phyloP scores from a whole-genome alignment of 2,797 vertebrate species.

The Enteromius trimaculatus region DNA sequence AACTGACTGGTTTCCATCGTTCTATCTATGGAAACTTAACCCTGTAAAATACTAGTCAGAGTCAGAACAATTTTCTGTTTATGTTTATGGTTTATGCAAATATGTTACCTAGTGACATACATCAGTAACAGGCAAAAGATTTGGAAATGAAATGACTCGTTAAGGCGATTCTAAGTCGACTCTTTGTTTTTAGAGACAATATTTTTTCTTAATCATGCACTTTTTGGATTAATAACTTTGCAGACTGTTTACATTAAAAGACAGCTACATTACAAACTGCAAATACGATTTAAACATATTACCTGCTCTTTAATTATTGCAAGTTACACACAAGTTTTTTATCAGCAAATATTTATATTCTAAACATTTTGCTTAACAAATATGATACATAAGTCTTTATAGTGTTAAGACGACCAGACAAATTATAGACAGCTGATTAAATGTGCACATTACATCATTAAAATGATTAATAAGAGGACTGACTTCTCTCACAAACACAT shows the following conservation, averaged over 20 bases:
- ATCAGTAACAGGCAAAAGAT: too few species aligned
- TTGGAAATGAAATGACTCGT: too few species aligned
- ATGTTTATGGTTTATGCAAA: too few species aligned
- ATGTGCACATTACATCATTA: constrained; percentile 75
- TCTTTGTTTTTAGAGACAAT: too few species aligned
- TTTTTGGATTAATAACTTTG: too few species aligned
- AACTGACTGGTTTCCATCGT: not conserved
- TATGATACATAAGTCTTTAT: not conserved
- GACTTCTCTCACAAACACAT: constrained; percentile 15
- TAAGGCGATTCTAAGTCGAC: too few species aligned
- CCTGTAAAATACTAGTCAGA: not conserved
- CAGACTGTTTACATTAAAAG: too few species aligned
- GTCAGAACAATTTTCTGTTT: not conserved
- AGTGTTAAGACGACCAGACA: constrained; percentile 52
- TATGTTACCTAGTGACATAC: too few species aligned
- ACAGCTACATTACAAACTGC: too few species aligned
- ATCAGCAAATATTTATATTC: not conserved
- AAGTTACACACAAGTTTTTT: not conserved
- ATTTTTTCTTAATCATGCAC: too few species aligned
- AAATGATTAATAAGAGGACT: constrained; percentile 20
- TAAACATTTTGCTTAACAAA: too few species aligned
- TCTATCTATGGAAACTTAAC: not conserved
- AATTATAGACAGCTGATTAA: constrained; percentile 69
- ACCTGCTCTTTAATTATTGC: not conserved
- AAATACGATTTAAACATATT: too few species aligned